A percentile compares a stretch with the other conserved stretches of the same genome.
phyloP scores from a whole-genome alignment of 2,113 vertebrate genomes.

The Vidua chalybeata region DNA sequence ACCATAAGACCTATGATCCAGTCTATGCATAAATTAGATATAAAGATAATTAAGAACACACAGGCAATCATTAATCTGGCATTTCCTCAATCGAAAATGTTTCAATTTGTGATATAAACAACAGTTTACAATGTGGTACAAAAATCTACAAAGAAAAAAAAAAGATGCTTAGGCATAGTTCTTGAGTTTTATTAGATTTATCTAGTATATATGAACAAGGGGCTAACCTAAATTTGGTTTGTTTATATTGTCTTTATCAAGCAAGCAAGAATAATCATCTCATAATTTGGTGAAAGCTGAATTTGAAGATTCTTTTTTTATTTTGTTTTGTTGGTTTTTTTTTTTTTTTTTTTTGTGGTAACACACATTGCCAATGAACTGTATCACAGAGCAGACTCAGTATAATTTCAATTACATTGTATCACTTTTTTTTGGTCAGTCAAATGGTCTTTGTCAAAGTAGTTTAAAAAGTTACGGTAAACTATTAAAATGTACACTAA shows the following conservation, averaged over 20 bases:
- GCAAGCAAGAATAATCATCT: not conserved
- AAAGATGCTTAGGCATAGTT: not conserved
- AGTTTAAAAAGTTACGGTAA: not conserved
- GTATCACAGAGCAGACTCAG: not conserved
- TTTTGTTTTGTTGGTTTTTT: no score
- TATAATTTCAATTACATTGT: not conserved
- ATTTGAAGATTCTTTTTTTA: not conserved
- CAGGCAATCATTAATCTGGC: not conserved
- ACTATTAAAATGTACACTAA: not conserved
- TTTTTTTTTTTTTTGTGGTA: not conserved
- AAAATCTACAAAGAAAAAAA: not conserved
- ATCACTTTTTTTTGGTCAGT: not conserved
- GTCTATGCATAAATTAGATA: not conserved
- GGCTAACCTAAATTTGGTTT: not conserved
- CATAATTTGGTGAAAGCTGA: not conserved
- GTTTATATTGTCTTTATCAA: not conserved
- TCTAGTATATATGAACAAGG: not conserved
- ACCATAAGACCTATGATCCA: not conserved
- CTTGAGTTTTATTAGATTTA: not conserved
- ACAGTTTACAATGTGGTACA: not conserved
- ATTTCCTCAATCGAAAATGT: not conserved
- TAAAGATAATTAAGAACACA: not conserved
- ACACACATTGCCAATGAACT: not conserved
- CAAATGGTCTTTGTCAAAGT: not conserved
- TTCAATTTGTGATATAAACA: not conserved